Evolutionary conservation across 1,140 invertebrate genomes (phyloP), one percentile per base, ranked within the genome.

Genomic region (Sycophaga agraensis): DNA sequence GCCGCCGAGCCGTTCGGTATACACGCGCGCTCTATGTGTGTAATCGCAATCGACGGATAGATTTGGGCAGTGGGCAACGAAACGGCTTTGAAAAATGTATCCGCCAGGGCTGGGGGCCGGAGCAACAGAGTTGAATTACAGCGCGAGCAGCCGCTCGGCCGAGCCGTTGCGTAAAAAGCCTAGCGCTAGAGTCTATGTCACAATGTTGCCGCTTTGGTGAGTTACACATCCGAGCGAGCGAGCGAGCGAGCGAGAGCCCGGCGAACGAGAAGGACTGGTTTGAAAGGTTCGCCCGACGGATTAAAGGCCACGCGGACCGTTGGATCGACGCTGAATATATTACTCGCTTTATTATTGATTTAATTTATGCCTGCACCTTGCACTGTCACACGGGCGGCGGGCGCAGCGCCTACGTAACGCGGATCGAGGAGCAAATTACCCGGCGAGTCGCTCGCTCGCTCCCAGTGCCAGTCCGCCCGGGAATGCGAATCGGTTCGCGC

Each of bases 341-440:
- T 48, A 58, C 14, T 9, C n/a, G 21, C 35, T 6, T 40, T 49
- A 58, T 58, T 49, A 40, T 40, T 37, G 19, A 46, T 35, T 46
- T 46, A 57, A 57, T 57, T 57, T 57, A 57, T 46, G 28, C 54
- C 21, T 57, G 31, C 54, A 57, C 43, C 54, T 57, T 57, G 31
- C 43, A 46, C 19, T 54, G 60, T 64, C 70, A 64, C 62, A 70
- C 69, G 69, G 65, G 62, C n/a, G n/a, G n/a, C n/a, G n/a, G n/a
- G n/a, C n/a, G 67, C 67, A 66, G 49, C 46, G 49, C 6, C 9
- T 14, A n/a, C n/a, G n/a, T n/a, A n/a, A n/a, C n/a, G n/a, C n/a
- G n/a, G n/a, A n/a, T n/a, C n/a, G n/a, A n/a, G n/a, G n/a, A n/a
- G n/a, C n/a, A n/a, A n/a, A n/a, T n/a, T n/a, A 49, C n/a, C 1